Conservation (phyloP, 2,888 invertebrate species). For the Homarus gammarus region DNA sequence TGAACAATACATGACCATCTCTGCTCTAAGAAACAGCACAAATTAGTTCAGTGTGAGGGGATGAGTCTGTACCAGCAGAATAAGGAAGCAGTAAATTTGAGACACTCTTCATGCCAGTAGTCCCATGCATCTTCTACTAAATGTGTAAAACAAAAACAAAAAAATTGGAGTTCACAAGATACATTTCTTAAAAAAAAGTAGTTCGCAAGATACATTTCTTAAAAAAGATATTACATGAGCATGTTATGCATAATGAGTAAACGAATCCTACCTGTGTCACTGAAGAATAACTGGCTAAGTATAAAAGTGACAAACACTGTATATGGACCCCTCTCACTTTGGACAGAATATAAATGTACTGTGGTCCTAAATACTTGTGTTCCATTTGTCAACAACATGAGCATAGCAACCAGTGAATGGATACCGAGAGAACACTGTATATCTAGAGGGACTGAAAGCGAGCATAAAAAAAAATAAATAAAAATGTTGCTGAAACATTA, state of each 20-base stretch:
- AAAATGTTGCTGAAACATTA: conserved; percentile 31
- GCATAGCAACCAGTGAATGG: conserved; percentile 41
- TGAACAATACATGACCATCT: conserved; percentile 53
- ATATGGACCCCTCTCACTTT: conserved; percentile 70
- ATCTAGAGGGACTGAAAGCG: conserved; percentile 22
- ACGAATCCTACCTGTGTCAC: conserved; percentile 19
- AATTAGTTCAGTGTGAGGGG: conserved; percentile 40
- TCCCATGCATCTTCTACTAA: conserved; percentile 24
- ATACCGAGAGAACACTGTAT: conserved; percentile 18
- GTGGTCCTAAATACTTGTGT: conserved; percentile 57
- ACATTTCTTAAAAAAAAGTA: conserved; percentile 7
- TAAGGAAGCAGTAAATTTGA: conserved; percentile 26
- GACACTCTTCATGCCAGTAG: conserved; percentile 24
- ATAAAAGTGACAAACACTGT: conserved; percentile 66
- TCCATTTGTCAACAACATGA: conserved; percentile 50
- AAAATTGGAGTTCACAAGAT: conserved; percentile 15
- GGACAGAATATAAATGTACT: conserved; percentile 71
- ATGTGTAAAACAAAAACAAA: background rate
- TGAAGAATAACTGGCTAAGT: conserved; percentile 48
- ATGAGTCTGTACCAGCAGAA: conserved; percentile 61
- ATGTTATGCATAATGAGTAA: conserved; percentile 50
- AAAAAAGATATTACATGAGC: conserved; percentile 50
- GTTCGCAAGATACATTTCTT: conserved; percentile 2
- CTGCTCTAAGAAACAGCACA: conserved; percentile 58
- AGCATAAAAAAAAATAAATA: conserved; percentile 13